Conservation (phyloP, 2,113 vertebrate genomes). For the Apodemus speciosus region DNA sequence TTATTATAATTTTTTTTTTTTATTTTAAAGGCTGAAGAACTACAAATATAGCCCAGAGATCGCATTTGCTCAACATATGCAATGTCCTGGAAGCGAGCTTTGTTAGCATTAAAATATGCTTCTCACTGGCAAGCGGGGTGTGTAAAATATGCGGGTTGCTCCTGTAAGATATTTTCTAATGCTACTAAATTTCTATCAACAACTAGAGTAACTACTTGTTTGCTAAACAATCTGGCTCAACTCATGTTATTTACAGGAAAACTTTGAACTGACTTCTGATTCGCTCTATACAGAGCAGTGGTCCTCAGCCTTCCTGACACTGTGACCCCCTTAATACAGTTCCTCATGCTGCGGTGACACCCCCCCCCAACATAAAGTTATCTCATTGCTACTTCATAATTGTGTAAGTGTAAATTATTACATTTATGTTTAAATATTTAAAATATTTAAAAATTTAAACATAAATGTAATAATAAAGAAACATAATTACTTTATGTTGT, state of each 20-base stretch:
- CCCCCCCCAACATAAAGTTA: neutral
- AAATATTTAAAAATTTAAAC: too few relatives aligned
- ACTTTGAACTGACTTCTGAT: conserved; percentile 37
- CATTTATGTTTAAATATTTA: too few relatives aligned
- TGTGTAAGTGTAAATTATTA: too few relatives aligned
- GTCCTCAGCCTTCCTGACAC: neutral
- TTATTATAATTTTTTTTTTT: too few relatives aligned
- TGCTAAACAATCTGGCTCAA: neutral
- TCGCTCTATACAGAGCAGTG: neutral
- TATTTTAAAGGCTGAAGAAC: too few relatives aligned
- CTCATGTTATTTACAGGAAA: neutral
- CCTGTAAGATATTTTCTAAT: neutral
- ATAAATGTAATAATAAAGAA: too few relatives aligned
- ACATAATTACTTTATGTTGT: too few relatives aligned
- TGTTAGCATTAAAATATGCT: neutral
- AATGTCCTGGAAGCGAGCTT: too few relatives aligned
- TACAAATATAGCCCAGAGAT: too few relatives aligned
- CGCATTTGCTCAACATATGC: too few relatives aligned
- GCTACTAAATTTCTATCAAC: neutral
- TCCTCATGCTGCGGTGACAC: neutral
- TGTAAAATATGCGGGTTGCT: neutral
- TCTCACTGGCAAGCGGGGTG: neutral
- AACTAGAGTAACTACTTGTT: conserved; percentile 8
- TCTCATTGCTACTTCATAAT: neutral
- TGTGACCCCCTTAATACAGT: neutral